Evolutionary conservation across 1,140 invertebrate genomes (phyloP).

Genomic region (Megalopta genalis): DNA sequence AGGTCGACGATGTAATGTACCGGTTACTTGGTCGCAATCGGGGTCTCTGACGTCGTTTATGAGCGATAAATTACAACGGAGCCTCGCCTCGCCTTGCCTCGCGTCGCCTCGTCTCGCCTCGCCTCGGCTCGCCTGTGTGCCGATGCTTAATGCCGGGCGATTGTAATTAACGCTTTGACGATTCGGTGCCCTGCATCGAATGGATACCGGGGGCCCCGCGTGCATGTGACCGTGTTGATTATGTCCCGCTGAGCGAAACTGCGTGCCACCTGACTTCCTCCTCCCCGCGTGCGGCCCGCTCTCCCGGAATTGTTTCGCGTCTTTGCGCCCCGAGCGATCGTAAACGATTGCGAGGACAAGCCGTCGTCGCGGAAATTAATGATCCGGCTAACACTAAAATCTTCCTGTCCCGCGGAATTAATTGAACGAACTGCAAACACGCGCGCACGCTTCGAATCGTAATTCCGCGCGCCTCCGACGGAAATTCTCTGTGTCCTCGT

Average conservation of each 20-base stretch:
- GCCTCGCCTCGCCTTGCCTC: background rate
- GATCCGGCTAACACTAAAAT: background rate
- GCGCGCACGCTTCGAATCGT: no score
- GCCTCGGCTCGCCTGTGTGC: background rate
- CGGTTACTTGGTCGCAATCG: slow-evolving; percentile 24
- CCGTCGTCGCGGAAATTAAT: background rate
- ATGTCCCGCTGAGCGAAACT: background rate
- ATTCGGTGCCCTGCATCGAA: slow-evolving; percentile 11
- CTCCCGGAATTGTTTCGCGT: background rate
- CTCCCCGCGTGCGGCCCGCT: no score
- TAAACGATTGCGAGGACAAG: background rate
- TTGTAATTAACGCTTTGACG: slow-evolving; percentile 46
- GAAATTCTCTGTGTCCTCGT: no score
- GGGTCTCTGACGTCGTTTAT: slow-evolving; percentile 18
- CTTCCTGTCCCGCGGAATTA: no score
- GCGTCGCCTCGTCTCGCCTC: background rate
- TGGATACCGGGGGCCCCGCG: slow-evolving; percentile 3
- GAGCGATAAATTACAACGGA: slow-evolving; percentile 30
- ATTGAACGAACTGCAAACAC: no score
- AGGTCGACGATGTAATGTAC: background rate
- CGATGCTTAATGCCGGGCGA: slow-evolving; percentile 35
- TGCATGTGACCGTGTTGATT: slow-evolving; percentile 25
- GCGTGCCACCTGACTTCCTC: background rate
- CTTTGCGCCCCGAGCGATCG: background rate
- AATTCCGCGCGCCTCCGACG: no score